Conservation (phyloP, 2,113 vertebrate genomes). For the Paramormyrops kingsleyae region DNA sequence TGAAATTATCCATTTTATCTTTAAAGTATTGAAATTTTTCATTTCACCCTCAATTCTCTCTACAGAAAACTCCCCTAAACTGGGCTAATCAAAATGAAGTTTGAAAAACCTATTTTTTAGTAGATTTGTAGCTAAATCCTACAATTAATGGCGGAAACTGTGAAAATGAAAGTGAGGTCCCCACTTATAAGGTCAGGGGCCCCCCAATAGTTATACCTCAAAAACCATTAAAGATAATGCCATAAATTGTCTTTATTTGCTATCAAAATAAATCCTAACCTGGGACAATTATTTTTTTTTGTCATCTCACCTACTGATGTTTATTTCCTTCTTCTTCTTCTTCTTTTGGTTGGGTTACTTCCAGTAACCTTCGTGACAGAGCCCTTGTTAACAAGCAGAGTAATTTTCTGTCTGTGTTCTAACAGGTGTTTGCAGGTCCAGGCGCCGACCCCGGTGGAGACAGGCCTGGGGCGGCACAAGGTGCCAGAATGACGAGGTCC, state of each 20-base stretch:
- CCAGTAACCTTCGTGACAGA: neutral
- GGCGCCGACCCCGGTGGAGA: constrained; percentile 48
- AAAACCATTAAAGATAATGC: neutral
- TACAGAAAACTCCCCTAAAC: neutral
- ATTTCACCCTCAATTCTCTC: neutral
- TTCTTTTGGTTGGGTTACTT: neutral
- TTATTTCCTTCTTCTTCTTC: neutral
- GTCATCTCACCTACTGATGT: neutral
- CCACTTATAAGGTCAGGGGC: neutral
- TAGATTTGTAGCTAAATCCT: neutral
- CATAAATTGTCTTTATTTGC: neutral
- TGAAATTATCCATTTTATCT: neutral
- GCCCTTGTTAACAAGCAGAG: neutral
- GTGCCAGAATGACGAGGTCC: constrained; percentile 38
- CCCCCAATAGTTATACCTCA: neutral
- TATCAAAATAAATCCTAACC: neutral
- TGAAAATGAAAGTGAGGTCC: neutral
- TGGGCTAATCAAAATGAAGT: neutral
- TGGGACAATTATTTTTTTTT: neutral
- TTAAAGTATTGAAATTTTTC: neutral
- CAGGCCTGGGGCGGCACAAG: constrained; percentile 25
- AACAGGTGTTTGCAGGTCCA: constrained; percentile 50
- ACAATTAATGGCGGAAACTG: neutral
- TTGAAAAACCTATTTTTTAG: neutral
- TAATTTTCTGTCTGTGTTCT: neutral